Evolutionary conservation across 2,888 invertebrate genomes (phyloP), one percentile per base, ranked within the genome.

Genomic region (Tineola bisselliella): DNA sequence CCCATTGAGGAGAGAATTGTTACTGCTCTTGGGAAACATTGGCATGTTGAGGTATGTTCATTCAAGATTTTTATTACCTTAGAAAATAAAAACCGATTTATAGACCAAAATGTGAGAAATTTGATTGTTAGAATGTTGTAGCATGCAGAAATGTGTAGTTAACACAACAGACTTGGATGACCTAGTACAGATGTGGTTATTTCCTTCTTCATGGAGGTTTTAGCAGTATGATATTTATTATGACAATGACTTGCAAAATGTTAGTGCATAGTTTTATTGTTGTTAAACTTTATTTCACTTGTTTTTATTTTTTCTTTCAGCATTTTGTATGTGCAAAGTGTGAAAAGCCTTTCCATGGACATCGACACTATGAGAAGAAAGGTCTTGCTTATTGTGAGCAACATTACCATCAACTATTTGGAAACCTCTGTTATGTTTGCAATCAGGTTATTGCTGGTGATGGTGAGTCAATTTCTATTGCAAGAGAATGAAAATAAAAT

Each of bases 251-350:
- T n/a, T n/a, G n/a, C n/a, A n/a, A n/a, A n/a, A n/a, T n/a, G n/a
- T n/a, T n/a, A n/a, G n/a, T n/a, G n/a, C n/a, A n/a, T n/a, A n/a
- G n/a, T n/a, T n/a, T n/a, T n/a, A n/a, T n/a, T n/a, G n/a, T n/a
- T n/a, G n/a, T n/a, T n/a, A n/a, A n/a, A n/a, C n/a, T n/a, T n/a
- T n/a, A n/a, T n/a, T n/a, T n/a, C n/a, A n/a, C n/a, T n/a, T n/a
- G n/a, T n/a, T n/a, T n/a, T n/a, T n/a, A n/a, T n/a, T n/a, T n/a
- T 4, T 25, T 6, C 6, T 25, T 25, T 25, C 78, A 96, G 93
- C 99, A 99, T 87, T 99, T 99, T 80, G 99, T 99, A 1, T 99
- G 99, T 81, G 98, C 99, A 66, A 98, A 98, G 82, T 99, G 99
- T 79, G 99, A 99, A 87, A 99, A 99, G 80, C 99, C 99, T 0